phyloP scores from a whole-genome alignment of 2,888 invertebrate species.

The Caenorhabditis sp. region DNA sequence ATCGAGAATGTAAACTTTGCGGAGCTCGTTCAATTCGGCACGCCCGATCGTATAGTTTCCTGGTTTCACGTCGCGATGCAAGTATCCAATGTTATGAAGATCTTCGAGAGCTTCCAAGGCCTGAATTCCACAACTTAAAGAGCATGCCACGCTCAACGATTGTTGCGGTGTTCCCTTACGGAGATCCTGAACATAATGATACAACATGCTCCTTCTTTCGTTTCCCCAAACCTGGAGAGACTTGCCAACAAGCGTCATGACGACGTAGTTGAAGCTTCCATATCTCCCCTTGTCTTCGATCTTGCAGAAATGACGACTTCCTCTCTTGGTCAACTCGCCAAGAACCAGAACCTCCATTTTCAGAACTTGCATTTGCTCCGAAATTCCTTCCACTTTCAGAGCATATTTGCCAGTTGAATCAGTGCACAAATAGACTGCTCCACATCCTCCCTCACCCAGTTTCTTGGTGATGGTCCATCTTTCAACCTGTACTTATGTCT shows the following conservation, averaged over 20 bases:
- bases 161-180: slow-evolving; percentile 68
- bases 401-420: slow-evolving; percentile 79
- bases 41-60: slow-evolving; percentile 77
- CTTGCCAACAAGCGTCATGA: slow-evolving; percentile 81
- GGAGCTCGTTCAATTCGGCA: slow-evolving; percentile 70
- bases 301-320: slow-evolving; percentile 80
- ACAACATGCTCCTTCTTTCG: too few species aligned
- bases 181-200: slow-evolving; percentile 52
- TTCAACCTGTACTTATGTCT: slow-evolving; percentile 66
- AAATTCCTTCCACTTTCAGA: slow-evolving; percentile 77
- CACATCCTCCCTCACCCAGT: slow-evolving; percentile 80
- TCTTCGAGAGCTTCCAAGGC: slow-evolving; percentile 75
- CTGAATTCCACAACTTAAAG: slow-evolving; percentile 71
- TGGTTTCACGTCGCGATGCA: slow-evolving; percentile 74
- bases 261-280: slow-evolving; percentile 80
- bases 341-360: slow-evolving; percentile 82
- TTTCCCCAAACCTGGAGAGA: slow-evolving; percentile 73
- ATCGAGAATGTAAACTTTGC: slow-evolving; percentile 75
- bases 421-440: slow-evolving; percentile 76
- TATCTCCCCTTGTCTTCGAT: slow-evolving; percentile 81
- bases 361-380: slow-evolving; percentile 78
- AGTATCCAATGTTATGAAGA: slow-evolving; percentile 79
- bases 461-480: slow-evolving; percentile 80
- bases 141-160: slow-evolving; percentile 68
- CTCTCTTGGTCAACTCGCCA: slow-evolving; percentile 77